These are phyloP conservation scores for Cephalopholis sonnerati DNA, from an alignment of 2,113 vertebrate species.

Conservation along the genomic window DNA sequence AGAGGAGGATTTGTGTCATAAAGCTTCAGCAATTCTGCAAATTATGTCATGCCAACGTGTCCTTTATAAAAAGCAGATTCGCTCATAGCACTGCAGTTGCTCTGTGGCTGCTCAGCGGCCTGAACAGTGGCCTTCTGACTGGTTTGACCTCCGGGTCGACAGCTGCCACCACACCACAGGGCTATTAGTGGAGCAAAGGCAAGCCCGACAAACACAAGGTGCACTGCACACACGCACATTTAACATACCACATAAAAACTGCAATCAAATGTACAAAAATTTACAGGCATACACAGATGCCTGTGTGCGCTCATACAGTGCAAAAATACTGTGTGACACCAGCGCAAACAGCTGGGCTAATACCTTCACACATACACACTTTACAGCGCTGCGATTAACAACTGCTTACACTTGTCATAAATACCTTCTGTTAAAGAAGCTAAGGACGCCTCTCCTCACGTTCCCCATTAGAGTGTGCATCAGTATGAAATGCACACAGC, in stretches of 20 bases:
- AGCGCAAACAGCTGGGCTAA: slow-evolving; percentile 35
- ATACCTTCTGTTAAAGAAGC: slow-evolving; percentile 5
- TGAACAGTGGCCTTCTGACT: slow-evolving; percentile 52
- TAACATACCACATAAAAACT: slow-evolving; percentile 12
- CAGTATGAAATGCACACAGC: slow-evolving; percentile 22
- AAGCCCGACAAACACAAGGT: slow-evolving; percentile 59
- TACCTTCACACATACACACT: background rate
- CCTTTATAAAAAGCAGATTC: background rate
- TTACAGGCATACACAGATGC: background rate
- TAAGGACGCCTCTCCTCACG: slow-evolving; percentile 16
- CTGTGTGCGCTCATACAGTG: background rate
- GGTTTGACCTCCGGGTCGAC: slow-evolving; percentile 61
- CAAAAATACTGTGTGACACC: background rate
- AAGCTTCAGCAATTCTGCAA: background rate
- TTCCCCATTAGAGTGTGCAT: background rate
- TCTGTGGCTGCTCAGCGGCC: slow-evolving; percentile 9
- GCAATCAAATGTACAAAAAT: background rate
- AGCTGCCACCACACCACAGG: slow-evolving; percentile 62
- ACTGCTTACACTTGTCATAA: background rate
- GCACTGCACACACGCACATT: slow-evolving; percentile 13
- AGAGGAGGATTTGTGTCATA: background rate
- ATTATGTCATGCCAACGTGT: background rate
- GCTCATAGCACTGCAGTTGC: background rate
- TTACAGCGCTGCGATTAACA: background rate
- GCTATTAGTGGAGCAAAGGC: slow-evolving; percentile 70